Conservation (phyloP, 2,797 vertebrate species). For the Tokudaia tokunoshimensis region DNA sequence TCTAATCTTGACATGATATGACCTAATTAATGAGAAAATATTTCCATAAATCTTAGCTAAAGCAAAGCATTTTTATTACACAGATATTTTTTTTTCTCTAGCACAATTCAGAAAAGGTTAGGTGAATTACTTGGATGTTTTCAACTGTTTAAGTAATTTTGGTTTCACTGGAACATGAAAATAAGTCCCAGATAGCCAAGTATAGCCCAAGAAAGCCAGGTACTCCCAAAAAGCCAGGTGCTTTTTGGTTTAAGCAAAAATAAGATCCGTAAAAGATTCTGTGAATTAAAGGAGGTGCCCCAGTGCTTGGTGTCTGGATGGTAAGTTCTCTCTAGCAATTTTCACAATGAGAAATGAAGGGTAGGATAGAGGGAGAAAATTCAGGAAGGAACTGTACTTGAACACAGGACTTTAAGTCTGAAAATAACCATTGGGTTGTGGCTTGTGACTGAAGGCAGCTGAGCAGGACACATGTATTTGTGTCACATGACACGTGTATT, state of each 20-base stretch:
- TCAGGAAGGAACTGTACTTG: not conserved
- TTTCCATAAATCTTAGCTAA: not conserved
- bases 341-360: not conserved
- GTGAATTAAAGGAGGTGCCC: slow-evolving; percentile 1
- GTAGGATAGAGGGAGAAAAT: not conserved
- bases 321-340: not conserved
- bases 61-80: slow-evolving; percentile 36
- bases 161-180: slow-evolving; percentile 30
- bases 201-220: not conserved
- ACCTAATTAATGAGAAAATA: not conserved
- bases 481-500: too few species aligned
- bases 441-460: not conserved
- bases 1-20: not conserved
- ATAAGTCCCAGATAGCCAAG: not conserved
- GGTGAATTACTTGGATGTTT: not conserved
- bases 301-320: not conserved
- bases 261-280: not conserved
- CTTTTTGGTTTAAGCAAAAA: not conserved
- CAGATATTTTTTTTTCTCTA: not conserved
- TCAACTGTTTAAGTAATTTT: slow-evolving; percentile 36
- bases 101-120: not conserved
- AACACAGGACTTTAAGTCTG: not conserved
- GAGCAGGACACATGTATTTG: not conserved
- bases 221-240: not conserved
- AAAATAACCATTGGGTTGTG: not conserved